phyloP scores from a whole-genome alignment of 2,888 invertebrate species.

The Achlya flavicornis region DNA sequence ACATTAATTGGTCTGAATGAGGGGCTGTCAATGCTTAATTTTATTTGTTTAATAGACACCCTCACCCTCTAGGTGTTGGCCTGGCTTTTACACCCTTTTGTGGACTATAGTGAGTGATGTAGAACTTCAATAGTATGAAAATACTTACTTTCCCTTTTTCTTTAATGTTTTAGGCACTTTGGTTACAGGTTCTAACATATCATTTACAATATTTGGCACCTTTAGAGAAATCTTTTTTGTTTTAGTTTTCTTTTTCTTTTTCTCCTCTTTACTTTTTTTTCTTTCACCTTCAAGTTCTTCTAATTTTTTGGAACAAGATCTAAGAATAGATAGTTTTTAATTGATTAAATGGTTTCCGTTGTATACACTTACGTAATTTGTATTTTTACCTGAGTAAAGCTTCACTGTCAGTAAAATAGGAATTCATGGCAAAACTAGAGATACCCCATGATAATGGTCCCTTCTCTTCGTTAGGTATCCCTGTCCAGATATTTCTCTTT shows the following conservation, averaged over 20 bases:
- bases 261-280: constrained; percentile 69
- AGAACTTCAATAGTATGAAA: too few species aligned
- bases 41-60: too few species aligned
- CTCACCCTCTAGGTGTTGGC: too few species aligned
- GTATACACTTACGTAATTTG: background rate
- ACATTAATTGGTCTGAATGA: too few species aligned
- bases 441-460: constrained; percentile 88
- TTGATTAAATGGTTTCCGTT: constrained; percentile 4
- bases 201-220: constrained; percentile 70
- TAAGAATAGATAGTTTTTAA: constrained; percentile 42
- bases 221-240: constrained; percentile 71
- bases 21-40: too few species aligned
- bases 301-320: constrained; percentile 87
- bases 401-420: constrained; percentile 83
- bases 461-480: constrained; percentile 78
- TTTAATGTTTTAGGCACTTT: constrained; percentile 71
- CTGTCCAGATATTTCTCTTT: constrained; percentile 90
- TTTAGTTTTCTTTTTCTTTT: constrained; percentile 78
- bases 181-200: constrained; percentile 62
- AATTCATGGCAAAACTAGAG: constrained; percentile 82
- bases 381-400: constrained; percentile 80
- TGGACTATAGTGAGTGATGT: too few species aligned
- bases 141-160: constrained; percentile 79
- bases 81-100: too few species aligned
- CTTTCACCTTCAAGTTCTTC: constrained; percentile 75